Base-by-base conservation (phyloP, 2,113 vertebrate genomes). In the Casuarius casuarius region DNA sequence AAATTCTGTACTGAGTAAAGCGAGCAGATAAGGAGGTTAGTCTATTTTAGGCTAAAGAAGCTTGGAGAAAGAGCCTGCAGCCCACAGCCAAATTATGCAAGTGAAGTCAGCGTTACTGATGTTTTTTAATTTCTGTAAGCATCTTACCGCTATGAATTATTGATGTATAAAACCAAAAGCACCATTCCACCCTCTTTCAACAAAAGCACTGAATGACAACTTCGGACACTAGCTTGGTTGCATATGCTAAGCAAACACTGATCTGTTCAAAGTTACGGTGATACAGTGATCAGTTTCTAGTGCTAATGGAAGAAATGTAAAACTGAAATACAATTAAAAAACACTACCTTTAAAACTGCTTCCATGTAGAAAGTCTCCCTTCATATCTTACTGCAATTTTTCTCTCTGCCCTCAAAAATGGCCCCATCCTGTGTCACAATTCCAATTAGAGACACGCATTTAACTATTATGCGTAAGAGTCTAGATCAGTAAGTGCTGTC, bases 41-140 rank as follows among this genome's bases (percentile, higher is more conserved):
- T 31, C 73, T 86, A 74, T 63, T 92, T 89, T 80, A 80, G 71
- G 63, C 54, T 89, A 94, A 91, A 87, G 74, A 87, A 79, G 67
- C 63, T 95, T 71, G 75, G 46, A 95, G 59, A 77, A 68, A 92
- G 95, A 89, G 23, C 49, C 62, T 82, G 54, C 46, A 78, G 18
- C 25, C 88, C 68, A n/a, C 58, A 91, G 89, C 54, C 63, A 94
- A 82, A 87, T 62, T 71, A 40, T 19, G 40, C 42, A 35, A 77
- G 75, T 25, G 46, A 72, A 58, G 26, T 2, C 54, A 40, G 68
- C 20, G 21, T 44, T 25, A 49, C 44, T 17, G 48, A 73, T 33
- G 46, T 54, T 77, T 84, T 94, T 59, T 79, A 51, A 95, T 90
- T 87, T 66, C 38, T 1, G 2, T 79, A 84, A 85, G 74, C 65